Base-by-base conservation (phyloP, 2,113 vertebrate genomes). In the Hyla sarda region DNA sequence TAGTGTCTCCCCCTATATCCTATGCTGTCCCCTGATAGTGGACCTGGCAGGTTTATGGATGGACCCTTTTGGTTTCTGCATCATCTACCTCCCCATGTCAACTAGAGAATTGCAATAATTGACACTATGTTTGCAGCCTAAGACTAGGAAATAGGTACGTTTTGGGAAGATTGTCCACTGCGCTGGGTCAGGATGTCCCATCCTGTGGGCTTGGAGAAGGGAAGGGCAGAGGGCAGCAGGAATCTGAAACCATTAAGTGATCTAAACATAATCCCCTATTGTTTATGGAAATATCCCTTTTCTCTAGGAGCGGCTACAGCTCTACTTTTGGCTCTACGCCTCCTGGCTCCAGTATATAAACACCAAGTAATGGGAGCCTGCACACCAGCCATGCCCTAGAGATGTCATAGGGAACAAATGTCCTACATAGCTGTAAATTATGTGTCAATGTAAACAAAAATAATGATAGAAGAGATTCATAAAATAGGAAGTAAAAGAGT, bases 201-300 rank as follows among this genome's bases (percentile, higher is more conserved):
- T 76, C 83, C 83, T 76, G 83, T 84, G 45, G 50, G n/a, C 58
- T 48, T 52, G 32, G 65, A 71, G 62, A 85, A 79, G 84, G 84
- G 75, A 79, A 86, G 84, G 75, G 50, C 65, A 79, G 48, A 56
- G 75, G 60, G 75, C 75, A 79, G 84, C 84, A 72, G 84, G 84
- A 86, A 79, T 58, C 32, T 71, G 84, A 47, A 72, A 50, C 75
- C 75, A 86, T 71, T 86, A 79, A 80, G 75, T 58, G 60, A 80
- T 86, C 76, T 71, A 80, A 86, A 86, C 76, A 86, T 80, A 72
- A 80, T 71, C 47, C 7, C 28, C 84, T 80, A 78, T 86, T 86
- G 84, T 86, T 86, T 86, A 86, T 86, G 34, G 48, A 56, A 80
- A 86, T 71, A 75, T 86, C 84, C 84, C 67, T 52, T 58, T 32